A percentile compares a stretch with the other conserved stretches of the same genome.
Conservation (phyloP, 2,888 invertebrate genomes). For the Allacma fusca region DNA sequence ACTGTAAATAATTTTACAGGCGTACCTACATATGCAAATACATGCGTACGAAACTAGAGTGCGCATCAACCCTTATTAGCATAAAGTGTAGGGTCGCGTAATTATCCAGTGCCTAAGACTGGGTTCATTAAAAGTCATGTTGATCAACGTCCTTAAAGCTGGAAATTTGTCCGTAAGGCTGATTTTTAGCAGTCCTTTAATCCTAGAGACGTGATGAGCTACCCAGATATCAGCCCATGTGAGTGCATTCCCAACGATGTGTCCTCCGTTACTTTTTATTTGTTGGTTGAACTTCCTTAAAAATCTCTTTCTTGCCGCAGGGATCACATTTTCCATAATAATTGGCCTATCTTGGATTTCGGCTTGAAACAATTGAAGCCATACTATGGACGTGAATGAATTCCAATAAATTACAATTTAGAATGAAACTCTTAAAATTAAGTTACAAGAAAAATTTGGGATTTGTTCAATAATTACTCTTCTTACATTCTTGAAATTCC, state of each 20-base stretch:
- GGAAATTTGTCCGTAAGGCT: background rate
- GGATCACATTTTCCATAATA: background rate
- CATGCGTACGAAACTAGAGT: too few relatives aligned
- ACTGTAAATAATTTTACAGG: too few relatives aligned
- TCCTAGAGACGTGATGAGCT: conserved; percentile 14
- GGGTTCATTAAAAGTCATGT: background rate
- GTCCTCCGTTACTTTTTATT: conserved; percentile 19
- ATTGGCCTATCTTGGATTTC: too few relatives aligned
- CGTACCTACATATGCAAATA: too few relatives aligned
- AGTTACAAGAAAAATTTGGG: background rate
- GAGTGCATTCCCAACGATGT: conserved; percentile 6
- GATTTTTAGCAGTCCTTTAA: background rate
- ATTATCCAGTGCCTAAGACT: conserved; percentile 5
- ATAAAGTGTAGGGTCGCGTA: conserved; percentile 17
- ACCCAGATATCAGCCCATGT: conserved; percentile 41
- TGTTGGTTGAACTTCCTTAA: background rate
- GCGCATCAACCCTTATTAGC: too few relatives aligned
- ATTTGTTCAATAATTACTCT: background rate
- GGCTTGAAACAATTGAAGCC: too few relatives aligned
- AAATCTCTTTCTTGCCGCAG: background rate
- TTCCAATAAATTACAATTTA: background rate
- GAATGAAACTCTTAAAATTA: background rate
- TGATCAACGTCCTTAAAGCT: background rate
- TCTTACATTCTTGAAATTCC: background rate
- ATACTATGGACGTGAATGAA: too few relatives aligned